These are phyloP conservation scores for Andrena marginata DNA, from an alignment of 2,888 invertebrate species.

Conservation along the genomic window DNA sequence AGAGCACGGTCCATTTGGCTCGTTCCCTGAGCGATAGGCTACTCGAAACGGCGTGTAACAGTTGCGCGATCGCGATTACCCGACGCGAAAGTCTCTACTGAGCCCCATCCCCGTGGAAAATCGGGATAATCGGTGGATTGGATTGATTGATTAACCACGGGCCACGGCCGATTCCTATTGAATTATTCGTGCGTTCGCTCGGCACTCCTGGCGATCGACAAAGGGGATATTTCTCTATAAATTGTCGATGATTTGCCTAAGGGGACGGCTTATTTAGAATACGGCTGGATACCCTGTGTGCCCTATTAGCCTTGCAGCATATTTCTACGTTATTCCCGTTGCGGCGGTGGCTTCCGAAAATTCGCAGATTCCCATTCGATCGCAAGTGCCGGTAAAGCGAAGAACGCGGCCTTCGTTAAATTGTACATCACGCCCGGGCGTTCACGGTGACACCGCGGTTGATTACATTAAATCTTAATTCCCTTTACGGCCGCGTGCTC, in stretches of 20 bases:
- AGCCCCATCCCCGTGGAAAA: conserved; percentile 11
- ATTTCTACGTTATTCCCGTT: no score
- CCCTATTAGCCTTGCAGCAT: no score
- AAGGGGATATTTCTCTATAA: not conserved
- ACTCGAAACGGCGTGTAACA: conserved; percentile 8
- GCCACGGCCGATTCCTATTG: not conserved
- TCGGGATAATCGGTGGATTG: conserved; percentile 25
- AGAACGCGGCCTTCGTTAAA: not conserved
- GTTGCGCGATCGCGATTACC: conserved; percentile 16
- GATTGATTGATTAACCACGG: conserved; percentile 22
- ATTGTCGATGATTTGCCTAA: no score
- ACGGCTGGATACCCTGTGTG: no score
- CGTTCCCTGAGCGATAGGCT: not conserved
- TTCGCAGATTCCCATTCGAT: not conserved
- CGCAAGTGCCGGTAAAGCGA: not conserved
- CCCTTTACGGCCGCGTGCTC: conserved; percentile 20
- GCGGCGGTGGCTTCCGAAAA: not conserved
- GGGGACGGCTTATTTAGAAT: no score
- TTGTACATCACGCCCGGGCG: not conserved
- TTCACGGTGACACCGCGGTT: not conserved
- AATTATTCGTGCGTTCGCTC: no score
- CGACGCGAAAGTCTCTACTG: conserved; percentile 1
- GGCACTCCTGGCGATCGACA: not conserved
- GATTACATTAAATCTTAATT: conserved; percentile 47
- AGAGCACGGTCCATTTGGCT: conserved; percentile 5